phyloP scores from a whole-genome alignment of 1,140 invertebrate species.

The Subanguina moxae region DNA sequence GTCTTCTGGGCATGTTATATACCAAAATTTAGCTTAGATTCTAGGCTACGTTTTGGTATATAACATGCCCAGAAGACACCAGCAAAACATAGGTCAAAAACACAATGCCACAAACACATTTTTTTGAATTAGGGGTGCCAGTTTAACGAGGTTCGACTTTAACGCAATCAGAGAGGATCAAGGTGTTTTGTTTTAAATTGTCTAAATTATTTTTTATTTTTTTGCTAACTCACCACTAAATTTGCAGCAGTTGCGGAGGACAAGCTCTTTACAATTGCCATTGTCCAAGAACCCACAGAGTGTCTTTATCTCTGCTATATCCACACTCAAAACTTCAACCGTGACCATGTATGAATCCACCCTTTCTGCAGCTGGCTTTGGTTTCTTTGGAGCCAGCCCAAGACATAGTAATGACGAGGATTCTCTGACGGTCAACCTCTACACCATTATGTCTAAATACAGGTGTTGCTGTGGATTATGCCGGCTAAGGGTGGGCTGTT shows the following conservation, averaged over 20 bases:
- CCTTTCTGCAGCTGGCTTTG: constrained; percentile 29
- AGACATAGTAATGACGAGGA: neutral
- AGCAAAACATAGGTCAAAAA: too few relatives aligned
- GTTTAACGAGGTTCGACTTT: too few relatives aligned
- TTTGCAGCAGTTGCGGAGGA: constrained; percentile 5
- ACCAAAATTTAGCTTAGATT: too few relatives aligned
- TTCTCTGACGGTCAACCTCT: constrained; percentile 21
- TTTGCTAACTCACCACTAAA: too few relatives aligned
- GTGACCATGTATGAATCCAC: constrained; percentile 26
- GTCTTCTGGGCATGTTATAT: too few relatives aligned
- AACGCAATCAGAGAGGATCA: too few relatives aligned
- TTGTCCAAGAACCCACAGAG: neutral
- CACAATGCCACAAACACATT: too few relatives aligned
- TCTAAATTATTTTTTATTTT: too few relatives aligned
- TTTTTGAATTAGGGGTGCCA: too few relatives aligned
- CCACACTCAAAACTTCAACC: constrained; percentile 7
- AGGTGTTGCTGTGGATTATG: constrained; percentile 34
- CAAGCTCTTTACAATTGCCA: constrained; percentile 8
- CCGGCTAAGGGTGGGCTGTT: constrained; percentile 21
- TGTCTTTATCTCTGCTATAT: neutral
- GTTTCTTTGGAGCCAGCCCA: neutral
- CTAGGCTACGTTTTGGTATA: too few relatives aligned
- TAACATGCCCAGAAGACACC: too few relatives aligned
- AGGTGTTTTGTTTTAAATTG: too few relatives aligned
- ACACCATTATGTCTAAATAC: constrained; percentile 32